Conservation (phyloP, 1,140 invertebrate genomes). For the Oncopeltus fasciatus region DNA sequence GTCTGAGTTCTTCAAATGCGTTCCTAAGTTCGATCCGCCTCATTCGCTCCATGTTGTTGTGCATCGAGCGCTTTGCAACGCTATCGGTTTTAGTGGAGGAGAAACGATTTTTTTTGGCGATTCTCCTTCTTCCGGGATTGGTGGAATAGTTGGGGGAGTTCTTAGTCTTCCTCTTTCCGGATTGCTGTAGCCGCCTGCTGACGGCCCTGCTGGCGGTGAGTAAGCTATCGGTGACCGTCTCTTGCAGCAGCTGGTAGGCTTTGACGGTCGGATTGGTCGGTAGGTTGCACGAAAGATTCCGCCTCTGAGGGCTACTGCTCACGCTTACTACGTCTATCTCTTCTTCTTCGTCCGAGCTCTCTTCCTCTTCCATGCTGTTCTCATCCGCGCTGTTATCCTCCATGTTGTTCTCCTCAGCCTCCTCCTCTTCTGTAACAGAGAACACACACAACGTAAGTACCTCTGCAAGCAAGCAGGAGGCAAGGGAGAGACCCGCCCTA, state of each 20-base stretch:
- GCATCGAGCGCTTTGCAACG: constrained; percentile 62
- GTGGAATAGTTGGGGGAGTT: constrained; percentile 20
- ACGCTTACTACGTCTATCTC: constrained; percentile 68
- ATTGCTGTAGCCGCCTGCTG: background rate
- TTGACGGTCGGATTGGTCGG: constrained; percentile 15
- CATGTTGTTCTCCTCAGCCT: constrained; percentile 39
- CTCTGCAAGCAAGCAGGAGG: background rate
- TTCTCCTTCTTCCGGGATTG: constrained; percentile 21
- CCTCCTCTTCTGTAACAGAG: constrained; percentile 3
- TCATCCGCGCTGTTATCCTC: constrained; percentile 33
- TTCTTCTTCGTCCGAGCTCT: constrained; percentile 47
- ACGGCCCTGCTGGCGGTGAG: constrained; percentile 5
- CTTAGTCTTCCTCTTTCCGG: constrained; percentile 6
- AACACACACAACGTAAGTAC: constrained; percentile 2
- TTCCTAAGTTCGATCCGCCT: constrained; percentile 71
- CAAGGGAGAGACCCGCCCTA: background rate
- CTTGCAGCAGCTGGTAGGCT: background rate
- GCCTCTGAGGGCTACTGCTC: background rate
- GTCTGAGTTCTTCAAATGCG: constrained; percentile 62
- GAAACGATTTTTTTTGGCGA: background rate
- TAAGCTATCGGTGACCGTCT: background rate
- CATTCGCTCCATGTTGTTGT: constrained; percentile 82
- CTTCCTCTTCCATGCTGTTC: background rate
- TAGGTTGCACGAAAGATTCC: constrained; percentile 16
- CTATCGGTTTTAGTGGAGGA: background rate